phyloP scores from a whole-genome alignment of 2,113 vertebrate species.

The Ceyx margarethae region DNA sequence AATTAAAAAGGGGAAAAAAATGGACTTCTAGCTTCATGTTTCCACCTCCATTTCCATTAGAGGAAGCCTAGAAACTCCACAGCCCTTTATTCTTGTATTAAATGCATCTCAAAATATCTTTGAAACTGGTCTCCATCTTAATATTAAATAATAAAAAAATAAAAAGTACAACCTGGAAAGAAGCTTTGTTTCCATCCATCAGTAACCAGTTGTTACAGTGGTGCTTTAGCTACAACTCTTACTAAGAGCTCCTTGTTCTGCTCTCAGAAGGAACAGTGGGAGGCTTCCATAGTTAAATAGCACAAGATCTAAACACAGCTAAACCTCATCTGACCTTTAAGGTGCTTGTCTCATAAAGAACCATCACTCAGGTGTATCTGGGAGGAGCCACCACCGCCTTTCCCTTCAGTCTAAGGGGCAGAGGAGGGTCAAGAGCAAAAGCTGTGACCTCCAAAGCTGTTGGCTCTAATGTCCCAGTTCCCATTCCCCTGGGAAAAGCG shows the following conservation, averaged over 20 bases:
- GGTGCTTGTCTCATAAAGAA: not conserved
- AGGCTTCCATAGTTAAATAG: accelerated
- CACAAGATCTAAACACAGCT: accelerated
- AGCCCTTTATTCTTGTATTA: not conserved
- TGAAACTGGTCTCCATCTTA: not conserved
- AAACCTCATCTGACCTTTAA: too few relatives aligned
- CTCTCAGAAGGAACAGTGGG: accelerated
- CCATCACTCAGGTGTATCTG: accelerated
- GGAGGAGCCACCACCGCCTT: not conserved
- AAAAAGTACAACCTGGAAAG: not conserved
- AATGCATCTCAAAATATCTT: not conserved
- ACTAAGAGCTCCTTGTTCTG: accelerated
- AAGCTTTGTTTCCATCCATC: not conserved
- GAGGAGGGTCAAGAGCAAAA: not conserved
- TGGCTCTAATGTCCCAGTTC: not conserved
- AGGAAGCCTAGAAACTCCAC: not conserved
- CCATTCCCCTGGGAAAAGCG: not conserved
- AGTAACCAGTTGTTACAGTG: accelerated
- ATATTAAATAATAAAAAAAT: not conserved
- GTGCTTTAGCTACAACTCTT: too few relatives aligned
- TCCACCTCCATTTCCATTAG: not conserved
- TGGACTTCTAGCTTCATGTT: not conserved
- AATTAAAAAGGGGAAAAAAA: too few relatives aligned
- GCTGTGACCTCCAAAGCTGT: not conserved
- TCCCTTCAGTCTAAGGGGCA: not conserved